Evolutionary conservation across 1,140 invertebrate species (phyloP).

Genomic region (Cherax quadricarinatus): DNA sequence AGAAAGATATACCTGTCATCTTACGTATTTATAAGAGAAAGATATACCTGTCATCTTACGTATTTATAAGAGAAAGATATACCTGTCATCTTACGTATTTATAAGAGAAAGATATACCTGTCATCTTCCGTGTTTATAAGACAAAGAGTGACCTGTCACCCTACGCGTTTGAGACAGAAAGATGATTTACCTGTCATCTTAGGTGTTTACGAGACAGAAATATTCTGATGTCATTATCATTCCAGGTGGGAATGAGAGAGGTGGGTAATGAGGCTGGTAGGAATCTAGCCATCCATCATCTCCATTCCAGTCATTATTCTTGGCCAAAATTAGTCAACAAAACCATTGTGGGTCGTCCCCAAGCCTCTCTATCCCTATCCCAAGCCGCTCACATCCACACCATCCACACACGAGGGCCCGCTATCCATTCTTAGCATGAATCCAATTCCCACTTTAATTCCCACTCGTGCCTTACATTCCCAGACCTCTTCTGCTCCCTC

Average conservation of each 20-base stretch:
- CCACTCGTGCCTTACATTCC: conserved; percentile 5
- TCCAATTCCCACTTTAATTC: not conserved
- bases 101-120: too few species aligned
- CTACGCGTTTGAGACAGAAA: too few species aligned
- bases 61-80: too few species aligned
- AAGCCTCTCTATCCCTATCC: not conserved
- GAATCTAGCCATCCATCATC: not conserved
- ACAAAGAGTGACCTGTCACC: too few species aligned
- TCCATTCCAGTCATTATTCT: not conserved
- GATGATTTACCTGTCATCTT: too few species aligned
- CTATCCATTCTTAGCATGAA: not conserved
- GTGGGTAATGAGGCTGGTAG: not conserved
- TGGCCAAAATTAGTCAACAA: not conserved
- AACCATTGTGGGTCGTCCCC: not conserved
- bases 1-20: too few species aligned
- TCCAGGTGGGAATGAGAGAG: not conserved
- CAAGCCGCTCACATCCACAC: not conserved
- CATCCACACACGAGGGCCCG: not conserved
- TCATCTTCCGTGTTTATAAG: too few species aligned
- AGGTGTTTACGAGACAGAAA: too few species aligned
- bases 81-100: too few species aligned
- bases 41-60: too few species aligned
- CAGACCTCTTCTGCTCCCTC: not conserved
- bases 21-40: too few species aligned
- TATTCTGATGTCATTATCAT: not conserved